Conservation (phyloP, 2,113 vertebrate species). For the Tyto alba region DNA sequence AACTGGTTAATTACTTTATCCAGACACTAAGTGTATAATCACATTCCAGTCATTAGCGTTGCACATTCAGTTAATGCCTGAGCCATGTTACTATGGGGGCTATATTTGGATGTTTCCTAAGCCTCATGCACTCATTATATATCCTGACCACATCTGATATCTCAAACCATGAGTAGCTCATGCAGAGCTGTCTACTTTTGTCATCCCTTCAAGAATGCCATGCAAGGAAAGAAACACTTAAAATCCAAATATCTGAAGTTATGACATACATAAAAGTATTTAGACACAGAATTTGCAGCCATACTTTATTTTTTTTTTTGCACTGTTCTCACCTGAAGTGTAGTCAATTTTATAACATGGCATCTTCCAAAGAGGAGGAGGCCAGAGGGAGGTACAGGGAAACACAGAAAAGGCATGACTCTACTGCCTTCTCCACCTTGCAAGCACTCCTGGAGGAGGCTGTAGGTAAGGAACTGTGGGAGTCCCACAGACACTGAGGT, state of each 20-base stretch:
- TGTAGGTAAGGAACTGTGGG: background rate
- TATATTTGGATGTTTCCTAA: background rate
- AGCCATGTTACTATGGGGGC: background rate
- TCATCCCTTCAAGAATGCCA: background rate
- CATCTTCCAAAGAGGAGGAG: background rate
- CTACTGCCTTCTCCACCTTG: background rate
- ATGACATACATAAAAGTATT: background rate
- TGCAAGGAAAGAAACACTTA: background rate
- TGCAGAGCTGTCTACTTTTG: background rate
- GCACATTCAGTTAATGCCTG: background rate
- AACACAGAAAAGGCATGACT: background rate
- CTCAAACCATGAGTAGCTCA: background rate
- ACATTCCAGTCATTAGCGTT: background rate
- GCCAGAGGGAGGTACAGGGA: background rate
- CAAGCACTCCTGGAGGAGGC: background rate
- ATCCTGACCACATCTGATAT: background rate
- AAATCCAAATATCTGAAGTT: background rate
- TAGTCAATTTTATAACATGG: background rate
- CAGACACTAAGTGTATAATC: conserved; percentile 11
- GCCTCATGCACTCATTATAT: background rate
- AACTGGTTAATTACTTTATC: conserved; percentile 4
- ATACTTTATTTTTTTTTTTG: background rate
- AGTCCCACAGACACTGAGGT: background rate
- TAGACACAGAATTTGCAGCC: background rate
- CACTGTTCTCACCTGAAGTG: background rate